These are phyloP conservation scores for Ophiothrix spiculata DNA, from an alignment of 35 echinoderm and acorn worm genomes.

Conservation along the genomic window DNA sequence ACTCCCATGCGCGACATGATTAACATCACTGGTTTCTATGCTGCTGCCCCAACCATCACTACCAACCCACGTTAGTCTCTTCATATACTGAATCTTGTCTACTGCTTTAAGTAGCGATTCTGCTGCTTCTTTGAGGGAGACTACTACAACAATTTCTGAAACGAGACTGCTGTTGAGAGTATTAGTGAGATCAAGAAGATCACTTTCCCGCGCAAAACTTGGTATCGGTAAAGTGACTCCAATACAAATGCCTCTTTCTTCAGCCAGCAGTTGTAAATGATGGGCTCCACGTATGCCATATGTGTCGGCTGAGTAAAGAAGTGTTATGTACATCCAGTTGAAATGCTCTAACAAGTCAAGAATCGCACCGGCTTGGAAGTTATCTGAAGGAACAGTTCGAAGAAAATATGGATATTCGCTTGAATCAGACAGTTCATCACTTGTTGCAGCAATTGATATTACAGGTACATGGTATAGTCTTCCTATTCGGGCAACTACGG, in stretches of 20 bases:
- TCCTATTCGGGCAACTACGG: slow-evolving; percentile 51
- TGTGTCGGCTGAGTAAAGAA: slow-evolving; percentile 54
- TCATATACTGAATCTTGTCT: background rate
- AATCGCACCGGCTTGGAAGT: slow-evolving; percentile 48
- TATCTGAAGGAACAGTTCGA: slow-evolving; percentile 61
- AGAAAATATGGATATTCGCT: slow-evolving; percentile 53
- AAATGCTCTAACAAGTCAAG: slow-evolving; percentile 43
- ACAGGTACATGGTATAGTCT: slow-evolving; percentile 37
- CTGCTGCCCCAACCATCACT: slow-evolving; percentile 36
- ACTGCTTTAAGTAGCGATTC: background rate
- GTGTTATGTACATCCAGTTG: slow-evolving; percentile 44
- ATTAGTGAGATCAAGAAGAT: background rate
- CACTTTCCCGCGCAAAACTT: background rate
- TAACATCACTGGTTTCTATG: background rate
- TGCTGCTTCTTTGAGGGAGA: background rate
- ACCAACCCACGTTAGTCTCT: slow-evolving; percentile 22
- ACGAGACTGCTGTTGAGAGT: background rate
- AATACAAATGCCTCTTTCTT: slow-evolving; percentile 30
- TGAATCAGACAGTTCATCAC: slow-evolving; percentile 53
- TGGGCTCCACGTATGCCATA: slow-evolving; percentile 42
- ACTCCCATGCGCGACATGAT: background rate
- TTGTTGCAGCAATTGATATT: slow-evolving; percentile 50
- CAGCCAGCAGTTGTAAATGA: background rate
- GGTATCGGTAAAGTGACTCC: background rate
- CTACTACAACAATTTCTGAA: background rate